Percentiles rank a stretch among this genome's conserved stretches.
These are phyloP conservation scores for Miichthys miiuy DNA, from an alignment of 2,797 vertebrate genomes.

Conservation along the genomic window DNA sequence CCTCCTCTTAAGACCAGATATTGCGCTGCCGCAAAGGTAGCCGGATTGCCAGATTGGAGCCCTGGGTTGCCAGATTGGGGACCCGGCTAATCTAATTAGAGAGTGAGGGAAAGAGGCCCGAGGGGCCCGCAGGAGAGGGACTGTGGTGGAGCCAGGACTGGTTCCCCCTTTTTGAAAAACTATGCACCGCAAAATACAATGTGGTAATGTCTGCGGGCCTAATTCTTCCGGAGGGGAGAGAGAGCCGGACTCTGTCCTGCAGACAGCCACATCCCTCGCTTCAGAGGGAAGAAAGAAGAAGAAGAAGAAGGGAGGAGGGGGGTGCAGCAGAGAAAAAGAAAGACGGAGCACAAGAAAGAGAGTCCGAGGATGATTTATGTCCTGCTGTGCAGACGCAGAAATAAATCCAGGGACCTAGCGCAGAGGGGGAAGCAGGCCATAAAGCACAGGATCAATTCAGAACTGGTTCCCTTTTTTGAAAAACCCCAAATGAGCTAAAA, in stretches of 20 bases:
- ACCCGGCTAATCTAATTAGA: conserved; percentile 88
- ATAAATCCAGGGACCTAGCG: conserved; percentile 79
- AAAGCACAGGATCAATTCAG: conserved; percentile 79
- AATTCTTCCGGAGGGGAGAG: conserved; percentile 87
- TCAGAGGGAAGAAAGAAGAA: conserved; percentile 51
- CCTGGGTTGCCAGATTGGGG: conserved; percentile 80
- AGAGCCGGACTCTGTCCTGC: conserved; percentile 78
- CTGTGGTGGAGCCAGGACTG: conserved; percentile 77
- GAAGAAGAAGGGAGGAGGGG: conserved; percentile 15
- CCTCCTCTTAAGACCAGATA: conserved; percentile 83
- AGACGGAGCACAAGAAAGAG: conserved; percentile 68
- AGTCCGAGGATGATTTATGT: conserved; percentile 82
- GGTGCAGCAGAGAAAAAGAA: conserved; percentile 36
- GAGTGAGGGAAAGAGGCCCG: conserved; percentile 82
- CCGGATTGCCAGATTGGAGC: conserved; percentile 80
- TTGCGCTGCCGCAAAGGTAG: conserved; percentile 80
- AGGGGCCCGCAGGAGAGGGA: conserved; percentile 73
- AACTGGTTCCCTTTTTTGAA: conserved; percentile 63
- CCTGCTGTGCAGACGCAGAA: conserved; percentile 78
- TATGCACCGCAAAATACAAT: conserved; percentile 84
- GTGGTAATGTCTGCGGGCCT: conserved; percentile 88
- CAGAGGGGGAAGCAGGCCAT: conserved; percentile 74
- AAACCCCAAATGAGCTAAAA: conserved; percentile 82
- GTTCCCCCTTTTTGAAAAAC: conserved; percentile 79
- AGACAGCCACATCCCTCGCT: conserved; percentile 78